Base-by-base conservation (phyloP, 2,888 invertebrate genomes). In the Iphiclides podalirius region DNA sequence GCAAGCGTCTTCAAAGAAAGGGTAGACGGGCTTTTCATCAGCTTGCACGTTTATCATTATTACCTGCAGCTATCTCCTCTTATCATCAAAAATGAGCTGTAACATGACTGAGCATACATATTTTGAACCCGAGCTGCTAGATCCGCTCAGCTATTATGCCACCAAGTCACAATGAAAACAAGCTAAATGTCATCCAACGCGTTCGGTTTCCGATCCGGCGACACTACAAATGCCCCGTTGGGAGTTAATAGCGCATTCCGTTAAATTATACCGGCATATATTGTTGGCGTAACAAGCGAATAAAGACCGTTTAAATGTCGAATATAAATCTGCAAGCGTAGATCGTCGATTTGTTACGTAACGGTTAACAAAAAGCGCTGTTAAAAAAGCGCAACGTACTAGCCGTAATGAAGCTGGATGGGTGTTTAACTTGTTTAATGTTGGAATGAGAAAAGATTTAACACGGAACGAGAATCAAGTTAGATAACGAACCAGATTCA, bases 261-360 rank as follows among this genome's bases (percentile, higher is more conserved):
- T 44, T 39, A 44, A 49, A 49, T 50, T 40, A 40, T 45, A 37
- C 37, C 43, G 26, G 17, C 43, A 33, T n/a, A n/a, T 38, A 38
- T 43, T 38, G 26, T 44, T 44, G 40, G 40, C 35, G 20, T 45
- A 39, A 39, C 44, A 23, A 35, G 39, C 40, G 44, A 40, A 44
- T 50, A 50, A 50, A 44, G 50, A 50, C 39, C 35, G 35, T 40
- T 44, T 50, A 40, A 50, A 26, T 50, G 50, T 40, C 44, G 50
- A 40, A 36, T 35, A 45, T 50, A 49, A 49, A 49, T 49, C 49
- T 38, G 43, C 11, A 7, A 43, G 20, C 38, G 28, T 28, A 23
- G 26, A 36, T 23, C 3, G 26, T 16, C 43, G 38, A 34, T 49
- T 41, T 40, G 39, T 47, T 34, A 39, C 26, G 39, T 36, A 28